Base-by-base conservation (phyloP, 1,140 invertebrate species). In the Danaus plexippus region DNA sequence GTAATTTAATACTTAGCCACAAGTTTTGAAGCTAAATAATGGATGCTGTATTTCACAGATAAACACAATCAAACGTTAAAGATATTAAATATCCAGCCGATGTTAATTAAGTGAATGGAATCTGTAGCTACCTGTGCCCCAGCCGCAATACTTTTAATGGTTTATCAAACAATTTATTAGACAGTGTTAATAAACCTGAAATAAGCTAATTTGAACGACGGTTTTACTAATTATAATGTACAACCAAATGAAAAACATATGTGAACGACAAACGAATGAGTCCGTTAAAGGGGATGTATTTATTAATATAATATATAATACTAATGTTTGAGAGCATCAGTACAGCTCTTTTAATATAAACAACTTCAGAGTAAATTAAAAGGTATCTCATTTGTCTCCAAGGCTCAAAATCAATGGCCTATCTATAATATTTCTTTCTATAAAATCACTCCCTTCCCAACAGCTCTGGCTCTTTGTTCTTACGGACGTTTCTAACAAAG, bases 401-500 rank as follows among this genome's bases (percentile, higher is more conserved):
- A 57, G 67, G 63, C 66, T 64, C 59, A 63, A 66, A 72, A 80
- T 79, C 76, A 75, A 83, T 77, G 70, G 64, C 48, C 64, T 63
- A 65, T 68, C 78, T 72, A 77, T 74, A 75, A 80, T 80, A 75
- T 73, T 80, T 68, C 73, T 73, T 80, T 68, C 73, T 68, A 72
- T 75, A 78, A 75, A 67, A 72, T 70, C 72, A 66, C 59, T 62
- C 71, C 65, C 68, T 47, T 64, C 49, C 48, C 57, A 69, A 55
- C 54, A 59, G 64, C 57, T 73, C 66, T 71, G 69, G 66, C 68
- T 60, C 65, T 79, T 77, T 79, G 76, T 80, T 64, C 66, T 62
- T 63, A 67, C 58, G 65, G 62, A 67, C 64, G 65, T 60, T 63
- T 46, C 55, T 49, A 50, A 44, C 54, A 57, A 80, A 79, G 62